These are phyloP conservation scores for Noctua pronuba DNA, from an alignment of 2,888 invertebrate species.

Conservation along the genomic window DNA sequence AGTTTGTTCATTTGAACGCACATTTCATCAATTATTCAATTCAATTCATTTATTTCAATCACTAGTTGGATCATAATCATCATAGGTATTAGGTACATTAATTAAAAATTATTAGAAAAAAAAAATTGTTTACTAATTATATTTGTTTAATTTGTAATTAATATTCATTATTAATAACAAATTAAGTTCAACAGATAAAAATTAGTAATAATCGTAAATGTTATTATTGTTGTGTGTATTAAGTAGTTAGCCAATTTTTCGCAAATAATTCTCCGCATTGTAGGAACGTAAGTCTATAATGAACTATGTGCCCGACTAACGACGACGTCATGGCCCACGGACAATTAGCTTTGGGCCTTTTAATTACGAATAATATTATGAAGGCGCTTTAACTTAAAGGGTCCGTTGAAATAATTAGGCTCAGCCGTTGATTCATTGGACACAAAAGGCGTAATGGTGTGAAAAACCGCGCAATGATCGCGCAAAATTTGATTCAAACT, in stretches of 20 bases:
- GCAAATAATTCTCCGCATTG: slow-evolving; percentile 30
- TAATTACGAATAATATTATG: slow-evolving; percentile 87
- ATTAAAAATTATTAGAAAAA: too few species aligned
- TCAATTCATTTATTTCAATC: too few species aligned
- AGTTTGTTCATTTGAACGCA: neutral
- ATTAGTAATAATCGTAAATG: too few species aligned
- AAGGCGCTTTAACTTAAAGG: slow-evolving; percentile 81
- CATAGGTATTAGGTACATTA: too few species aligned
- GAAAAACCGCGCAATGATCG: slow-evolving; percentile 78
- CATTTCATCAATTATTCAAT: neutral
- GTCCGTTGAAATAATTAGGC: slow-evolving; percentile 85
- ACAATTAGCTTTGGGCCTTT: slow-evolving; percentile 85
- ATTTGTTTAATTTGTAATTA: too few species aligned
- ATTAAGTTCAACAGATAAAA: too few species aligned
- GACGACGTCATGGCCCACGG: slow-evolving; percentile 80
- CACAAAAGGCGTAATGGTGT: slow-evolving; percentile 87
- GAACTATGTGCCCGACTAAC: slow-evolving; percentile 78
- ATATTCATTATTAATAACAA: too few species aligned
- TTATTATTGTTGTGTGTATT: too few species aligned
- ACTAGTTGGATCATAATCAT: too few species aligned
- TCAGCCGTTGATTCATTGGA: slow-evolving; percentile 81
- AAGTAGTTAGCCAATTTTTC: neutral
- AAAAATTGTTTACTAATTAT: too few species aligned
- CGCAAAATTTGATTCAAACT: slow-evolving; percentile 66
- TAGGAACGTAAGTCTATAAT: slow-evolving; percentile 66